Evolutionary conservation across 1,140 invertebrate genomes (phyloP).

Genomic region (Zophobas atratus): DNA sequence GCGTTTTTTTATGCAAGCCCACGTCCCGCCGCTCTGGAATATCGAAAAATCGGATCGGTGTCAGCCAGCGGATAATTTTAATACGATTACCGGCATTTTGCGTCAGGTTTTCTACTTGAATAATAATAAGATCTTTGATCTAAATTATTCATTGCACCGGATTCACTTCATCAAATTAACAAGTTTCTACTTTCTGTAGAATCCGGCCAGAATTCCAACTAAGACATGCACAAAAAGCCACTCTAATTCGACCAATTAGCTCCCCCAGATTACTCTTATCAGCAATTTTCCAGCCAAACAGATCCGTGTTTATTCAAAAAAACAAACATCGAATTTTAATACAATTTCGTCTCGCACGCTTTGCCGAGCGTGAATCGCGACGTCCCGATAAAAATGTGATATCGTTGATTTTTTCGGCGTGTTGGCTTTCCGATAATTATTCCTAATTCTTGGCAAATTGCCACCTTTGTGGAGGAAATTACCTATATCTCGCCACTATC

Average conservation of each 20-base stretch:
- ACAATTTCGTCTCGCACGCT: conserved; percentile 4
- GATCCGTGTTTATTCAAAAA: not conserved
- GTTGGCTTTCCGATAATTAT: conserved; percentile 30
- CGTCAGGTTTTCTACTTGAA: conserved; percentile 3
- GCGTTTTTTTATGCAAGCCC: not conserved
- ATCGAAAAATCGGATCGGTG: not conserved
- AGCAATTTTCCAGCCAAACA: not conserved
- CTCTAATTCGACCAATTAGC: not conserved
- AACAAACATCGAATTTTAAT: conserved; percentile 28
- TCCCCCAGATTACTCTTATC: conserved; percentile 10
- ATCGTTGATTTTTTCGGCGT: conserved; percentile 13
- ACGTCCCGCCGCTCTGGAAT: not conserved
- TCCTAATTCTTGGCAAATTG: conserved; percentile 39
- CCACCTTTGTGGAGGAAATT: conserved; percentile 29
- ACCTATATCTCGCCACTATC: not conserved
- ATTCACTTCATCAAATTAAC: conserved; percentile 1
- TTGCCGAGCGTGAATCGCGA: conserved; percentile 7
- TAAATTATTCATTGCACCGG: conserved; percentile 20
- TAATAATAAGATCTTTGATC: conserved; percentile 24
- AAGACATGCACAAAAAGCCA: not conserved
- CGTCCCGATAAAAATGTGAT: conserved; percentile 20
- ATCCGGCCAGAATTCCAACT: not conserved
- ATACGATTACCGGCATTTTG: conserved; percentile 1
- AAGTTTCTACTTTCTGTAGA: conserved; percentile 13
- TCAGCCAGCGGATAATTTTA: conserved; percentile 2